Percentiles rank a stretch among this genome's conserved stretches.
phyloP scores from a whole-genome alignment of 2,113 vertebrate genomes.

The Rhagologus leucostigma region DNA sequence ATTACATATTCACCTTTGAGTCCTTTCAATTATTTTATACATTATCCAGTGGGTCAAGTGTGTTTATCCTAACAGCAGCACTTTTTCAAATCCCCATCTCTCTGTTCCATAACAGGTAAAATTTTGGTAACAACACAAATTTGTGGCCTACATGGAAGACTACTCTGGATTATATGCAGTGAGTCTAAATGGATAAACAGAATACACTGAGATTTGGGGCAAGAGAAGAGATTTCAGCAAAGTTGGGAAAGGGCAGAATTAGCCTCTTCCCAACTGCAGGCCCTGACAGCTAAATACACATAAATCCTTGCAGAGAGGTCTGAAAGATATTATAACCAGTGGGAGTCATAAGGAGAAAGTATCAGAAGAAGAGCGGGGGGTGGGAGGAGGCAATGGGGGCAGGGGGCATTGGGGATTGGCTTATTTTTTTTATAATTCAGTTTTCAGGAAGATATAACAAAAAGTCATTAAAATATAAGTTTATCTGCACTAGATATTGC shows the following conservation, averaged over 20 bases:
- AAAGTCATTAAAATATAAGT: background rate
- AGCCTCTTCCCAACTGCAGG: background rate
- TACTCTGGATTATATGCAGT: background rate
- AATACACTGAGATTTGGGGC: background rate
- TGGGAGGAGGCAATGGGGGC: accelerated
- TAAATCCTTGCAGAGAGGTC: background rate
- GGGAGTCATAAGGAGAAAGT: background rate
- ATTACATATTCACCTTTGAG: background rate
- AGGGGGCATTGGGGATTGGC: background rate
- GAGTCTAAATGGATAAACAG: background rate
- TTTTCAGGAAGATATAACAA: background rate
- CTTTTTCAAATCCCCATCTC: background rate
- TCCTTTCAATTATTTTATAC: background rate
- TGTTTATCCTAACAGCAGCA: background rate
- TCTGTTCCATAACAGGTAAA: background rate
- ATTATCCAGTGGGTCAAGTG: background rate
- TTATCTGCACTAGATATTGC: background rate
- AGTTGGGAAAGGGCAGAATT: background rate
- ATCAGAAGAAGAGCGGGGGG: background rate
- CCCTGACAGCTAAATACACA: background rate
- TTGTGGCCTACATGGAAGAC: background rate
- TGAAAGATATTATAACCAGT: background rate
- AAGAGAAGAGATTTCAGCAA: background rate
- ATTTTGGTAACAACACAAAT: background rate
- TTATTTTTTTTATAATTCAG: background rate